Conservation (phyloP, 2,888 invertebrate genomes). For the Sinohyriopsis cumingii region DNA sequence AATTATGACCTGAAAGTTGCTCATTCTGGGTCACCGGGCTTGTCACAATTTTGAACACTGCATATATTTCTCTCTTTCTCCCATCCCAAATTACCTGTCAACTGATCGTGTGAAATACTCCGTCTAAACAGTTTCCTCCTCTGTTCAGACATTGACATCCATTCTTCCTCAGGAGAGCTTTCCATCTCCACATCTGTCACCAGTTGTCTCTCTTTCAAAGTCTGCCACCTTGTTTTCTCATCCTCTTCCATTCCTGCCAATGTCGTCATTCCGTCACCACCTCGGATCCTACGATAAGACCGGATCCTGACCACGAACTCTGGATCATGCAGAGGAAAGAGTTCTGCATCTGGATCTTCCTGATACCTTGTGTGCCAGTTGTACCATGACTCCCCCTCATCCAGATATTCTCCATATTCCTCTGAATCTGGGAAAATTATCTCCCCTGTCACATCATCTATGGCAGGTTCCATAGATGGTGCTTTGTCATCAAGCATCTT, state of each 20-base stretch:
- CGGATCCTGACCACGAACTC: conserved; percentile 83
- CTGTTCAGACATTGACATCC: no score
- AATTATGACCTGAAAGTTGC: no score
- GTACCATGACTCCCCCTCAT: conserved; percentile 70
- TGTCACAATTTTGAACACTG: no score
- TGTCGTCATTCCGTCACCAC: conserved; percentile 7
- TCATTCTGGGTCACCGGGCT: no score
- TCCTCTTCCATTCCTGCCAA: conserved; percentile 24
- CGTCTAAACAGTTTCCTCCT: no score
- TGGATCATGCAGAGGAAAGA: conserved; percentile 93
- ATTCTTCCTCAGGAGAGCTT: no score
- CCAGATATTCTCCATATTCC: conserved; percentile 64
- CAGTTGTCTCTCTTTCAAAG: conserved; percentile 3
- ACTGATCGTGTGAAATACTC: no score
- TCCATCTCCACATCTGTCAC: no score
- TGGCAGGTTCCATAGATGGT: conserved; percentile 37
- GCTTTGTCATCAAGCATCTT: conserved; percentile 43
- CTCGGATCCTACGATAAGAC: conserved; percentile 34
- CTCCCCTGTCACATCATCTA: conserved; percentile 51
- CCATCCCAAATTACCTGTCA: no score
- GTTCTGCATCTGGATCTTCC: conserved; percentile 95
- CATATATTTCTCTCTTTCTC: no score
- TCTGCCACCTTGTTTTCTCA: conserved; percentile 10
- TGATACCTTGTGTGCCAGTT: conserved; percentile 83
- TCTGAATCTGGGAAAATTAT: conserved; percentile 55